Conservation (phyloP, 1,140 invertebrate genomes). For the Aphidius gifuensis region DNA sequence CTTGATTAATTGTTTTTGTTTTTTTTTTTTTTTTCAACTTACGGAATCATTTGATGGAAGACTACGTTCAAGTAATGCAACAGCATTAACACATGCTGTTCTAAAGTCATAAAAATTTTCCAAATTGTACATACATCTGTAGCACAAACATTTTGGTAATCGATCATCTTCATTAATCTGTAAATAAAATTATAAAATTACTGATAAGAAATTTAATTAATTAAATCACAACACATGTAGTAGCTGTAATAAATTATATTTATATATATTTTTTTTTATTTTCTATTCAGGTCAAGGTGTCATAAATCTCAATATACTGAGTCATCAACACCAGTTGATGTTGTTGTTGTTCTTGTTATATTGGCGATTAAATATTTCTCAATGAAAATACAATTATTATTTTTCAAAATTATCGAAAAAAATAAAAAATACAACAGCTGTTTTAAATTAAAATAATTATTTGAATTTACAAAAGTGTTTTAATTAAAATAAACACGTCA, state of each 20-base stretch:
- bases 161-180: constrained; percentile 54
- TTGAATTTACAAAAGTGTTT: no score
- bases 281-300: constrained; percentile 7
- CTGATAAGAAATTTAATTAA: not conserved
- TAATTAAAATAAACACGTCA: no score
- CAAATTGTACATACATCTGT: constrained; percentile 57
- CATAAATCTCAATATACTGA: constrained; percentile 10
- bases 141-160: constrained; percentile 56
- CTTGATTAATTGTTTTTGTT: not conserved
- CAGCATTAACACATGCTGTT: constrained; percentile 54
- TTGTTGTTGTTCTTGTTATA: no score
- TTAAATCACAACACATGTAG: not conserved
- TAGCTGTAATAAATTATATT: not conserved
- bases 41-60: constrained; percentile 30
- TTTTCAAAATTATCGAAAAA: no score
- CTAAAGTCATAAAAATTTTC: constrained; percentile 59
- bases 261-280: not conserved
- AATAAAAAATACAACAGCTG: no score
- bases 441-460: no score
- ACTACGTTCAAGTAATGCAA: constrained; percentile 46
- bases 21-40: constrained; percentile 1
- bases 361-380: no score
- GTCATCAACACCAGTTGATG: not conserved
- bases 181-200: constrained; percentile 28
- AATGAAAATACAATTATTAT: no score